phyloP scores from a whole-genome alignment of 2,113 vertebrate genomes.

The Hydrolagus affinis region DNA sequence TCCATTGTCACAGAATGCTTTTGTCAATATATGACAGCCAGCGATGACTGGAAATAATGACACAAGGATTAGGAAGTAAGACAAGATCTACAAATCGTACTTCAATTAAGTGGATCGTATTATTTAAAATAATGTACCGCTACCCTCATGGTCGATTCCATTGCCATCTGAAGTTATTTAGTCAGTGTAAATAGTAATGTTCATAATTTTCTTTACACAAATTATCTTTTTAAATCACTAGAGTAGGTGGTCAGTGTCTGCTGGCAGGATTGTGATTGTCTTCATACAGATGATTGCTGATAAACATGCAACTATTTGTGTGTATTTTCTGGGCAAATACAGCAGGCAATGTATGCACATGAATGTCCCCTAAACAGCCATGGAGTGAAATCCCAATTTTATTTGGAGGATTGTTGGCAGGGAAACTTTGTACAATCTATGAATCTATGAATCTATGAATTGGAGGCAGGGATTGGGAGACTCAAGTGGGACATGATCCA shows the following conservation, averaged over 20 bases:
- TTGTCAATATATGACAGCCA: constrained; percentile 13
- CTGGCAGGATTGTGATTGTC: not conserved
- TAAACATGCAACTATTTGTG: constrained; percentile 1
- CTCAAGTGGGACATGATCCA: too few species aligned
- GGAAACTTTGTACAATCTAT: too few species aligned
- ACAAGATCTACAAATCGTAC: constrained; percentile 10
- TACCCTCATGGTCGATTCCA: not conserved
- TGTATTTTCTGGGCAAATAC: too few species aligned
- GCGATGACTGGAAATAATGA: not conserved
- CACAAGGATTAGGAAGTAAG: not conserved
- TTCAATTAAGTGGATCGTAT: constrained; percentile 18
- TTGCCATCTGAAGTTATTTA: not conserved
- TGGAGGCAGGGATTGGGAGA: too few species aligned
- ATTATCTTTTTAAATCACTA: not conserved
- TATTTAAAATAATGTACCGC: constrained; percentile 10
- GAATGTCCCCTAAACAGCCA: too few species aligned
- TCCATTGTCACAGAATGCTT: not conserved
- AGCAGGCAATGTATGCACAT: too few species aligned
- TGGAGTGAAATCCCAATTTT: too few species aligned
- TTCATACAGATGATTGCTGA: not conserved
- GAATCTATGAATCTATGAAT: too few species aligned
- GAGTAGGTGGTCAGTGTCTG: not conserved
- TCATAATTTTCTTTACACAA: not conserved
- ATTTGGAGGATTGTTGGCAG: too few species aligned
- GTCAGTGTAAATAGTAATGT: constrained; percentile 16